These are phyloP conservation scores for Stegodyphus mimosarum DNA, from an alignment of 1,140 invertebrate genomes.

Conservation along the genomic window DNA sequence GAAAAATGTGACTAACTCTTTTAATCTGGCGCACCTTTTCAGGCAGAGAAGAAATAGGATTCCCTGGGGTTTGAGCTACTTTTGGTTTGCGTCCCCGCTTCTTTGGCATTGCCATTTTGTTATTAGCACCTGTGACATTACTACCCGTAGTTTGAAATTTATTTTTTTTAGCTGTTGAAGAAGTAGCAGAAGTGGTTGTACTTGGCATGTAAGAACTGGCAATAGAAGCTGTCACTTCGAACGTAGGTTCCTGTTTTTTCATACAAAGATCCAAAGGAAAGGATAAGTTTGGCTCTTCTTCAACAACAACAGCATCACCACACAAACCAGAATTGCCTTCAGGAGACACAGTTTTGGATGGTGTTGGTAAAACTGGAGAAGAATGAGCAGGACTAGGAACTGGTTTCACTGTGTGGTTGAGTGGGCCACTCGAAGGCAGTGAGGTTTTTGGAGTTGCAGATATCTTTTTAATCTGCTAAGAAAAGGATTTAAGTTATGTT, in stretches of 20 bases:
- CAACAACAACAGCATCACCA: constrained; percentile 8
- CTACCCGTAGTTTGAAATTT: constrained; percentile 12
- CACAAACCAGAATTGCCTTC: constrained; percentile 18
- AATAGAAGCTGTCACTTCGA: constrained; percentile 51
- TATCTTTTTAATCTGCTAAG: constrained; percentile 26
- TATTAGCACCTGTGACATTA: constrained; percentile 35
- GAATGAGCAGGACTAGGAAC: constrained; percentile 61
- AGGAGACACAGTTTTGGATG: constrained; percentile 30
- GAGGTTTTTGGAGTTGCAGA: constrained; percentile 30
- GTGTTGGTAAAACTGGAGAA: constrained; percentile 28
- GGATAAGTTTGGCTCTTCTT: constrained; percentile 39
- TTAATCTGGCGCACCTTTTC: constrained; percentile 57
- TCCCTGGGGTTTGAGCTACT: constrained; percentile 8
- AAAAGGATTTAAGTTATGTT: not conserved
- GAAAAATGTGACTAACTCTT: constrained; percentile 46
- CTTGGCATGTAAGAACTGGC: constrained; percentile 27
- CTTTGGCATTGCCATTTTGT: constrained; percentile 21
- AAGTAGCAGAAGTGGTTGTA: constrained; percentile 12
- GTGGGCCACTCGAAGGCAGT: constrained; percentile 19
- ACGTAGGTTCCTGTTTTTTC: constrained; percentile 56
- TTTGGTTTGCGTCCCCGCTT: constrained; percentile 49
- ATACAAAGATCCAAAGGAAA: constrained; percentile 55
- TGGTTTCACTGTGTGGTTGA: constrained; percentile 53
- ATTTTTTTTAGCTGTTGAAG: constrained; percentile 12
- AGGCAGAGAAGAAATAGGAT: constrained; percentile 5